Evolutionary conservation across 2,113 vertebrate genomes (phyloP).

Genomic region (Dicaeum eximium): DNA sequence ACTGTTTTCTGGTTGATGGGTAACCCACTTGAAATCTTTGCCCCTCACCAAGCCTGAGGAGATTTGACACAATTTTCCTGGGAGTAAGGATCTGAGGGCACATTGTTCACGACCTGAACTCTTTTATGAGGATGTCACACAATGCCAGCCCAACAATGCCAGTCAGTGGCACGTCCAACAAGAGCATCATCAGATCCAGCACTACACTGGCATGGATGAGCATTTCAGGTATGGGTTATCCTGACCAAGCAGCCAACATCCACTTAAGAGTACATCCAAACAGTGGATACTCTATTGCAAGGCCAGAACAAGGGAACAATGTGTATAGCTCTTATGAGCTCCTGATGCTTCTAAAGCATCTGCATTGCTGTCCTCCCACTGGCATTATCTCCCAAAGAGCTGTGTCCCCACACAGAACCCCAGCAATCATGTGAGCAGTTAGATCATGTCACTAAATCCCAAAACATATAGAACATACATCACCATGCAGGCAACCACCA

Average conservation of each 20-base stretch:
- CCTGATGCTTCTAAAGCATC: background rate
- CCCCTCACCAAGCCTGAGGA: background rate
- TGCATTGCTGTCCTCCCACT: background rate
- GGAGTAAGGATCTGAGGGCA: background rate
- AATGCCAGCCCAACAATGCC: background rate
- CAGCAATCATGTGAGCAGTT: background rate
- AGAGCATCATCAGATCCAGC: background rate
- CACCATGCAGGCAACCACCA: background rate
- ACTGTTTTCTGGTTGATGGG: background rate
- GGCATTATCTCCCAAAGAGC: background rate
- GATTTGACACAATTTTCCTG: background rate
- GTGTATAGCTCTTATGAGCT: background rate
- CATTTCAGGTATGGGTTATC: background rate
- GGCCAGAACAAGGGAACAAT: background rate
- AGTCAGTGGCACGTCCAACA: background rate
- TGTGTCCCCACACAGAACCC: background rate
- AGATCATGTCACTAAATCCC: background rate
- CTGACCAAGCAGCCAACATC: background rate
- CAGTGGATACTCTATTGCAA: background rate
- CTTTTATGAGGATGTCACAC: background rate
- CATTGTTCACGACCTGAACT: background rate
- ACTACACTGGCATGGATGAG: background rate
- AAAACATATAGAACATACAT: fast-evolving
- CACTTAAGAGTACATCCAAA: background rate
- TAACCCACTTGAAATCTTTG: background rate